phyloP scores from a whole-genome alignment of 2,797 vertebrate species.

The Anolis apletophallus region DNA sequence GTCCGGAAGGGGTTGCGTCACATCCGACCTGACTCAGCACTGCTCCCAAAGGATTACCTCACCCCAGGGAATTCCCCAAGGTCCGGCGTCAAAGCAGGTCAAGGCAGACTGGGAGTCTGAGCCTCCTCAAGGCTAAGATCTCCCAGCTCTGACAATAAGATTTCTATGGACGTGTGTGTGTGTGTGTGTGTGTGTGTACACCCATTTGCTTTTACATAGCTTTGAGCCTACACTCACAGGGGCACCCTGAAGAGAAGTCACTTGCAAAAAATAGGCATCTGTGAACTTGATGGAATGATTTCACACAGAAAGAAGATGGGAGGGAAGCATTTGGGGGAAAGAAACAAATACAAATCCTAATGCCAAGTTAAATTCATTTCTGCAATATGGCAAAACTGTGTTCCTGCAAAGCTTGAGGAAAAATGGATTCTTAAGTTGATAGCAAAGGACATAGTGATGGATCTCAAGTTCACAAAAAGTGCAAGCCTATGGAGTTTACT shows the following conservation, averaged over 20 bases:
- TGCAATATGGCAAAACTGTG: conserved; percentile 49
- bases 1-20: too few relatives aligned
- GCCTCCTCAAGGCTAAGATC: too few relatives aligned
- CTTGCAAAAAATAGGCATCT: background rate
- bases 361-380: conserved; percentile 55
- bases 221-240: background rate
- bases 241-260: background rate
- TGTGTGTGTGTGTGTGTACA: background rate
- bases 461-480: conserved; percentile 38
- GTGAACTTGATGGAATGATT: background rate
- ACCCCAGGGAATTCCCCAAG: too few relatives aligned
- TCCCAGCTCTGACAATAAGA: too few relatives aligned
- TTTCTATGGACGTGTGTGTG: background rate
- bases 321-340: conserved; percentile 28
- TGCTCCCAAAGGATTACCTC: too few relatives aligned
- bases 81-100: too few relatives aligned
- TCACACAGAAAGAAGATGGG: background rate
- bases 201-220: background rate
- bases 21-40: too few relatives aligned
- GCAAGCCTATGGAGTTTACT: conserved; percentile 46
- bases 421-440: conserved; percentile 41
- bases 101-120: too few relatives aligned
- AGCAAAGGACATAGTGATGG: conserved; percentile 47
- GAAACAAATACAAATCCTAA: conserved; percentile 60
- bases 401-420: conserved; percentile 44